Conservation (phyloP, 92 coral and sea anemone genomes). For the Hydrozoanthus gracilis region DNA sequence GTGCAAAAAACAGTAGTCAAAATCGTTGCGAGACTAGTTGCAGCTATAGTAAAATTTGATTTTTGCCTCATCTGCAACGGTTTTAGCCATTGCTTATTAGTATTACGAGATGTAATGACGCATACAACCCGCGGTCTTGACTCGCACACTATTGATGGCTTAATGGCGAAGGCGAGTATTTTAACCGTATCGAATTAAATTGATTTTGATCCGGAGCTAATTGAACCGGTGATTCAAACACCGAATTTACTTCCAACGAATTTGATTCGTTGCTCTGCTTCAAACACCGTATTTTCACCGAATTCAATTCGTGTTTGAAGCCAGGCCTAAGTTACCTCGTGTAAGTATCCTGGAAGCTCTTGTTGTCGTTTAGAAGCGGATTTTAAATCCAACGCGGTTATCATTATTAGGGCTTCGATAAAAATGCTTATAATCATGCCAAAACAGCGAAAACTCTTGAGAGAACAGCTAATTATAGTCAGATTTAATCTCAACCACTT, state of each 20-base stretch:
- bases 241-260: no score
- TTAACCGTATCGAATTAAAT: no score
- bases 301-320: no score
- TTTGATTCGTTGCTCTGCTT: background rate
- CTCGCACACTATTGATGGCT: no score
- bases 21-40: constrained; percentile 19
- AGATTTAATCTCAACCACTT: background rate
- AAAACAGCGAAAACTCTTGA: background rate
- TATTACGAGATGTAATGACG: constrained; percentile 2
- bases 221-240: no score
- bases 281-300: no score
- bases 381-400: background rate
- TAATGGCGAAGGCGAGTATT: constrained; percentile 5
- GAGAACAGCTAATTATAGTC: no score
- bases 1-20: no score
- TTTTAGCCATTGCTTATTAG: background rate
- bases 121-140: constrained; percentile 15
- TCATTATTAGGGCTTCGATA: no score
- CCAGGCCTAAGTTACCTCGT: background rate
- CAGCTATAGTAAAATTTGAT: background rate
- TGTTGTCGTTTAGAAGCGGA: background rate
- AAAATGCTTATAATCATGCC: constrained; percentile 13
- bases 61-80: background rate
- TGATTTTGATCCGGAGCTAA: no score
- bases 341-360: background rate